These are phyloP conservation scores for Stenodema calcarata DNA, from an alignment of 2,888 invertebrate species.

Conservation along the genomic window DNA sequence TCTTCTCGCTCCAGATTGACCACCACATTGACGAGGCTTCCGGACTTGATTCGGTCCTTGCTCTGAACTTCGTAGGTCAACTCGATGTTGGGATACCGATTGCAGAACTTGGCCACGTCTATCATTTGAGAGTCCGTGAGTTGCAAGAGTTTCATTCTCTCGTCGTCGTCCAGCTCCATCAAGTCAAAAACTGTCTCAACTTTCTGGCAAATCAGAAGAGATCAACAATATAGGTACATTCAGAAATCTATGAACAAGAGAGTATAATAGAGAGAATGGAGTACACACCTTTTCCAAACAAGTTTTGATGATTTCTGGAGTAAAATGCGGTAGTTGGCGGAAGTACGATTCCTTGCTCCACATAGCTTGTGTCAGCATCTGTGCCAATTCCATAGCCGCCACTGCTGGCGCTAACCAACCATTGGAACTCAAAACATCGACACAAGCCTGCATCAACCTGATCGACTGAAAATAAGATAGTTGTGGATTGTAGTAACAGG, in stretches of 20 bases:
- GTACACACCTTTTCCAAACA: constrained; percentile 83
- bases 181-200: constrained; percentile 95
- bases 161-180: constrained; percentile 93
- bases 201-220: constrained; percentile 62
- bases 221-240: no score
- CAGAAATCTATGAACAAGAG: no score
- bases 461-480: constrained; percentile 68
- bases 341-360: constrained; percentile 99
- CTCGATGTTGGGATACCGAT: constrained; percentile 98
- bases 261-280: background rate
- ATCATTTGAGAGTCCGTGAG: constrained; percentile 89
- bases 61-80: constrained; percentile 69
- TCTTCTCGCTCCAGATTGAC: constrained; percentile 96
- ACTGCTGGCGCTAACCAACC: constrained; percentile 99
- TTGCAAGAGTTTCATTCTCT: constrained; percentile 77
- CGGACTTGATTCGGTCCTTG: constrained; percentile 77
- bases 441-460: constrained; percentile 91
- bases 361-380: constrained; percentile 99
- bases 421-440: constrained; percentile 90
- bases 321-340: constrained; percentile 96
- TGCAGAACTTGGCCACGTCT: constrained; percentile 98
- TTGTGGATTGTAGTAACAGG: no score
- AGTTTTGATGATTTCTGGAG: constrained; percentile 82
- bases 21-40: constrained; percentile 85
- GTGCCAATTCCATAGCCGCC: constrained; percentile 98